Evolutionary conservation across 2,888 invertebrate species (phyloP).

Genomic region (Bursaphelenchus okinawaensis): DNA sequence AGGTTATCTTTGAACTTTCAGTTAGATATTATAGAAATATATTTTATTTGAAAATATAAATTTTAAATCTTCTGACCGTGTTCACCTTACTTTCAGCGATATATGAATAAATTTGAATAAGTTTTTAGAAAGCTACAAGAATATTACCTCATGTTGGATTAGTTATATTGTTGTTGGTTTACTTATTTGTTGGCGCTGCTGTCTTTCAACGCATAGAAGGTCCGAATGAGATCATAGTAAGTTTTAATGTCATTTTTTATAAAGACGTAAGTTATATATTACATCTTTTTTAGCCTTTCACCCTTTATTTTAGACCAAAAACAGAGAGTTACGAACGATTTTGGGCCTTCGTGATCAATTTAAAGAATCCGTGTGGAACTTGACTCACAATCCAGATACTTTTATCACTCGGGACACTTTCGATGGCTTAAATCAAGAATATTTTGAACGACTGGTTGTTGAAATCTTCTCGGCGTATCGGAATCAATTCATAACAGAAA

Average conservation of each 20-base stretch:
- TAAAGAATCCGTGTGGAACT: slow-evolving; percentile 55
- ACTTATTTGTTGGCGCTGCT: slow-evolving; percentile 55
- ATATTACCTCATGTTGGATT: slow-evolving; percentile 57
- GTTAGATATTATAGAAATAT: too few species aligned
- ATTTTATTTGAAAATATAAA: too few species aligned
- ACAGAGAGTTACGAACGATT: slow-evolving; percentile 47
- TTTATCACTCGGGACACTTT: slow-evolving; percentile 52
- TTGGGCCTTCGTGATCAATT: slow-evolving; percentile 51
- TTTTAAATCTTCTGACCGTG: too few species aligned
- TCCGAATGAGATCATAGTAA: slow-evolving; percentile 51
- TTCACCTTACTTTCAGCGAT: too few species aligned
- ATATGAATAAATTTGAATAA: too few species aligned
- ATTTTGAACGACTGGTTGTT: slow-evolving; percentile 47
- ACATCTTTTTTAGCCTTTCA: background rate
- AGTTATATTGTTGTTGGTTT: slow-evolving; percentile 50
- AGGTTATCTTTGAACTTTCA: too few species aligned
- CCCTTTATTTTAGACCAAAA: slow-evolving; percentile 35
- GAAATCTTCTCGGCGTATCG: slow-evolving; percentile 43
- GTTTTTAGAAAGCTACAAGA: slow-evolving; percentile 50
- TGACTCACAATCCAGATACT: slow-evolving; percentile 50
- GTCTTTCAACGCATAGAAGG: slow-evolving; percentile 45
- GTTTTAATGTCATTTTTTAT: background rate
- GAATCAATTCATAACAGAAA: slow-evolving; percentile 55
- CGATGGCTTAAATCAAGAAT: slow-evolving; percentile 52
- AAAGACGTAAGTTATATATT: background rate